These are phyloP conservation scores for Caenorhabditis remanei DNA, from an alignment of 1,140 invertebrate species.

Conservation along the genomic window DNA sequence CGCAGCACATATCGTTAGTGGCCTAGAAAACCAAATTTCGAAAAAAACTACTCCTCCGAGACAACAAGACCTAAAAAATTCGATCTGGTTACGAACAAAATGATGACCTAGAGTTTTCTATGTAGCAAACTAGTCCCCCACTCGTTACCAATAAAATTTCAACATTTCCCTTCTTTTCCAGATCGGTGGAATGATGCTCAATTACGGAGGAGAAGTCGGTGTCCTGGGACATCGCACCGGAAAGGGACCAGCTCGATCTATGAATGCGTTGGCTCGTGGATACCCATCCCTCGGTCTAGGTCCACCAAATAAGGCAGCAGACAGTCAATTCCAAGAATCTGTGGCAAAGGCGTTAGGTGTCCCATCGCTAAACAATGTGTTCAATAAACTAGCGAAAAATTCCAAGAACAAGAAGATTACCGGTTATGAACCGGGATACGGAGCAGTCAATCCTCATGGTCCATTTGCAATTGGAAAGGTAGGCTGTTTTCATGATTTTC, in stretches of 20 bases:
- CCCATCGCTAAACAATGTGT: constrained; percentile 61
- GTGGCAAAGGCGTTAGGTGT: constrained; percentile 67
- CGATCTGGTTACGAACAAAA: too few relatives aligned
- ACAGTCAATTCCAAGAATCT: constrained; percentile 60
- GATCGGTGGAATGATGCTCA: constrained; percentile 71
- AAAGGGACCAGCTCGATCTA: constrained; percentile 66
- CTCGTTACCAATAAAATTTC: too few relatives aligned
- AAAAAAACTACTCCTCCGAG: too few relatives aligned
- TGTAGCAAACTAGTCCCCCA: too few relatives aligned
- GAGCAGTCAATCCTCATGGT: constrained; percentile 69
- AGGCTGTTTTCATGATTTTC: too few relatives aligned
- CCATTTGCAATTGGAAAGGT: constrained; percentile 69
- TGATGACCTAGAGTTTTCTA: too few relatives aligned
- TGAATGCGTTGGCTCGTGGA: constrained; percentile 67
- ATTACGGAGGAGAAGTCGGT: constrained; percentile 67
- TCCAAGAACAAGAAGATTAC: constrained; percentile 58
- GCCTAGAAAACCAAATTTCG: too few relatives aligned
- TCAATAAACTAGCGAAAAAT: constrained; percentile 20
- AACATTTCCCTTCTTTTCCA: constrained; percentile 56
- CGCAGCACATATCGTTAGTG: too few relatives aligned
- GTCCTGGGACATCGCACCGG: constrained; percentile 67
- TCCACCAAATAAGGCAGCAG: constrained; percentile 59
- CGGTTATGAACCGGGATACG: constrained; percentile 68
- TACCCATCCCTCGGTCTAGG: constrained; percentile 67
- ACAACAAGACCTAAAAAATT: too few relatives aligned